These are phyloP conservation scores for Drosophila pseudotalamancana DNA, from an alignment of 2,888 invertebrate species.

Conservation along the genomic window DNA sequence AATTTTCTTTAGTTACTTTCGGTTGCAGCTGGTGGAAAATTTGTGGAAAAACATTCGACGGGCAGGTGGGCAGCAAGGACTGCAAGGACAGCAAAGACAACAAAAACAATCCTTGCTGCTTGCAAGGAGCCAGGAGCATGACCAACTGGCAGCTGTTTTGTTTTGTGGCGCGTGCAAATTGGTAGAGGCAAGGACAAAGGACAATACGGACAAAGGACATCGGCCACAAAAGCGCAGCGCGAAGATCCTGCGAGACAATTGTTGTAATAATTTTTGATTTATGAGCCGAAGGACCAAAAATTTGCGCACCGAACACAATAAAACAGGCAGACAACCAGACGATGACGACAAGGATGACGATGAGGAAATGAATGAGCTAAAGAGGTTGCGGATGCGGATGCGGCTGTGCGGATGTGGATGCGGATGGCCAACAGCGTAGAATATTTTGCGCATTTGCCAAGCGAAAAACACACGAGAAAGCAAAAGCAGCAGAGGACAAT, in stretches of 20 bases:
- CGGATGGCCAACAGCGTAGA: conserved; percentile 44
- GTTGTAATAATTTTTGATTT: conserved; percentile 77
- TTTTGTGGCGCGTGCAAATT: conserved; percentile 71
- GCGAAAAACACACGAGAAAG: conserved; percentile 5
- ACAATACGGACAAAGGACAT: neutral
- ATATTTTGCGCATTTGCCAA: conserved; percentile 56
- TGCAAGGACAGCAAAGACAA: neutral
- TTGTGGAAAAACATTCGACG: conserved; percentile 4
- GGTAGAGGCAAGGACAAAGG: conserved; percentile 43
- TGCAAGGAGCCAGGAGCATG: neutral
- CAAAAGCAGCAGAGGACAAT: conserved; percentile 55
- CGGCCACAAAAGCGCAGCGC: conserved; percentile 56
- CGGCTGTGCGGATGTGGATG: neutral
- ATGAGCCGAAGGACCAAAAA: conserved; percentile 69
- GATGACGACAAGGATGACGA: conserved; percentile 27
- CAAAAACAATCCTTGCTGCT: too few species aligned
- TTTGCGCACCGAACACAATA: conserved; percentile 69
- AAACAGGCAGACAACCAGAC: conserved; percentile 52
- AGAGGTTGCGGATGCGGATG: neutral
- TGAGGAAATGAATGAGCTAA: conserved; percentile 6
- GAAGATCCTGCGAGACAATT: conserved; percentile 58
- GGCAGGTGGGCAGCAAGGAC: conserved; percentile 58
- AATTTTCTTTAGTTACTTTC: conserved; percentile 44
- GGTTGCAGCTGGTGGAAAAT: conserved; percentile 35
- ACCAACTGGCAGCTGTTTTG: conserved; percentile 59